Evolutionary conservation across 2,888 invertebrate species (phyloP).

Genomic region (Neoaliturus tenellus): DNA sequence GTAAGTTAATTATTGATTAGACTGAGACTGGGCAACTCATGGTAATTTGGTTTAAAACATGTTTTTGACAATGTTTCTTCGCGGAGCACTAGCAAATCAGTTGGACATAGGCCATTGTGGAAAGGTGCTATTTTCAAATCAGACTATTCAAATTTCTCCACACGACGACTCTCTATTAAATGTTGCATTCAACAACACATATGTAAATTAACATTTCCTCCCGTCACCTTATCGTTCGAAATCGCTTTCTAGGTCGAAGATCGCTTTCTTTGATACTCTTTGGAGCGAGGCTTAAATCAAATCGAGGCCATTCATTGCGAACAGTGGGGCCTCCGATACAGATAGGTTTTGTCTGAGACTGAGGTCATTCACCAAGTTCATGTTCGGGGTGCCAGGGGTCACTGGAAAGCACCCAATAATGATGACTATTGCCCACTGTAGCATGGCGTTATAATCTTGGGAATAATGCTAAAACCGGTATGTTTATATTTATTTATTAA

Average conservation of each 20-base stretch:
- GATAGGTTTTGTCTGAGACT: not conserved
- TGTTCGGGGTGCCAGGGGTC: too few relatives aligned
- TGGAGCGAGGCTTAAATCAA: constrained; percentile 28
- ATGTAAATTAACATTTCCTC: constrained; percentile 47
- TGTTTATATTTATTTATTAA: too few relatives aligned
- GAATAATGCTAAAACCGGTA: too few relatives aligned
- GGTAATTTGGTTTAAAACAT: too few relatives aligned
- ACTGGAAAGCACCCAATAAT: too few relatives aligned
- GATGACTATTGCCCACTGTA: too few relatives aligned
- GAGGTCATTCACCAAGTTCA: too few relatives aligned
- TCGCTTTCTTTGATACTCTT: constrained; percentile 44
- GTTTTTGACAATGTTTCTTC: too few relatives aligned
- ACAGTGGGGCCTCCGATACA: not conserved
- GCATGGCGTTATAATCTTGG: too few relatives aligned
- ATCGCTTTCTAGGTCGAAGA: constrained; percentile 39
- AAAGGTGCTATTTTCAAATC: constrained; percentile 11
- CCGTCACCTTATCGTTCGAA: constrained; percentile 22
- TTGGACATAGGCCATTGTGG: not conserved
- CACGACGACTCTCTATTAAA: constrained; percentile 35
- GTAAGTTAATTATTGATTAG: too few relatives aligned
- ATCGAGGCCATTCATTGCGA: not conserved
- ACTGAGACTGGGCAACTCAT: too few relatives aligned
- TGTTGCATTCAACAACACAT: constrained; percentile 27
- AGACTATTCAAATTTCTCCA: constrained; percentile 12
- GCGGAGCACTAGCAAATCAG: too few relatives aligned